Evolutionary conservation across 1,140 invertebrate genomes (phyloP).

Genomic region (Drosophila tani): DNA sequence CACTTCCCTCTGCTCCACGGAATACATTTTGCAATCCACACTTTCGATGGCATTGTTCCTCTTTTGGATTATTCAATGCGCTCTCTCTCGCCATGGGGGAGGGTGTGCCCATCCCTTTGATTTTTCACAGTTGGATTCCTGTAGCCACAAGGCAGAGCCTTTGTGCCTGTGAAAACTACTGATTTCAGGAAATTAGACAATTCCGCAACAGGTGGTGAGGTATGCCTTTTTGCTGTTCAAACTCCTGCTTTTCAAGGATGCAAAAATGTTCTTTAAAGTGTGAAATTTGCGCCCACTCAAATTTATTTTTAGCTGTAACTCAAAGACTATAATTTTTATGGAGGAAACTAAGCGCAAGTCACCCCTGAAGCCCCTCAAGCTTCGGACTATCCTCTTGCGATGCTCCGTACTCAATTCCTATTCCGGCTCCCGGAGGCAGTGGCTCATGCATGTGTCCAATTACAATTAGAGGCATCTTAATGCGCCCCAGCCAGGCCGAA

Average conservation of each 20-base stretch:
- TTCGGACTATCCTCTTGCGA: not conserved
- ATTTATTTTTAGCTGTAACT: not conserved
- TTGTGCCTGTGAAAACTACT: not conserved
- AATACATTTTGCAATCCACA: constrained; percentile 26
- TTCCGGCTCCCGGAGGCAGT: not conserved
- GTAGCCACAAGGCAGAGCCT: not conserved
- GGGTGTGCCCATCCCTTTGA: not conserved
- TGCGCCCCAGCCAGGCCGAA: constrained; percentile 14
- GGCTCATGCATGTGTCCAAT: constrained; percentile 42
- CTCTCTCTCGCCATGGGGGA: too few relatives aligned
- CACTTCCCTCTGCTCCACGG: not conserved
- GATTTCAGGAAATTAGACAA: not conserved
- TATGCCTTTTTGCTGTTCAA: too few relatives aligned
- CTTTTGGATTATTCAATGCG: constrained; percentile 23
- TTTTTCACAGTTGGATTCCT: not conserved
- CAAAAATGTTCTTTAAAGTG: too few relatives aligned
- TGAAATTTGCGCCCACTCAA: too few relatives aligned
- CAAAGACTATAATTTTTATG: not conserved
- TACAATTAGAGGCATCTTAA: constrained; percentile 51
- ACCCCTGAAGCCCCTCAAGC: constrained; percentile 41
- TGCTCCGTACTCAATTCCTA: too few relatives aligned
- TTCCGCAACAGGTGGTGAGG: constrained; percentile 1
- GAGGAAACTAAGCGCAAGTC: too few relatives aligned
- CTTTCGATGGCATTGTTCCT: constrained; percentile 10
- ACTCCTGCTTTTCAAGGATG: too few relatives aligned